Evolutionary conservation across 2,888 invertebrate genomes (phyloP), one percentile per base, ranked within the genome.

Genomic region (Leptinotarsa haldemani): DNA sequence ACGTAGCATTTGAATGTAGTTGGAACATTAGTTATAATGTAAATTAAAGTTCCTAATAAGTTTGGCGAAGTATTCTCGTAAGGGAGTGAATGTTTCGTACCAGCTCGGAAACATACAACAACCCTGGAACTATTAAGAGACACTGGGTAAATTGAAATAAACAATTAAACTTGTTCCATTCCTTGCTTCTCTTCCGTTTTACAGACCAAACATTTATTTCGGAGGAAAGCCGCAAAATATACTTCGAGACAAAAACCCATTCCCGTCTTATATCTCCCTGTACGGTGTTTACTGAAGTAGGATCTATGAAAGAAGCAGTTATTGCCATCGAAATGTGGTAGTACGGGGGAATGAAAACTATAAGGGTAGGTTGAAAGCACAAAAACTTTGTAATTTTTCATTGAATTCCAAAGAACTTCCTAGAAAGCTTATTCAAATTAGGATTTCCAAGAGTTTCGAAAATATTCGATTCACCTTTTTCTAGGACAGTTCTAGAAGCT

Each of bases 11-110:
- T 61, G 61, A 61, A 61, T 61, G 61, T 66, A 70, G 53, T 69
- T 72, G 69, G 61, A 67, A 75, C 69, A 72, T 72, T 72, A 72
- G 81, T 82, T 82, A 83, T 82, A 82, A 83, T 83, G 83, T 82
- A 83, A 83, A 83, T 83, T 83, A 83, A 83, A 83, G 83, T 83
- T 81, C 75, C 82, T 81, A 81, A 82, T 83, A 83, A 83, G 82
- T 83, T 83, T 78, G 76, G 78, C 79, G 77, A 83, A 83, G 83
- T 83, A 83, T 83, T 82, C 83, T 81, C 82, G 82, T 80, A 82
- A 82, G 82, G 79, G 80, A 81, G 81, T 79, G 82, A 82, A 83
- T 82, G 83, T 82, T 81, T 82, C 82, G 80, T 79, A 79, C 77
- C 78, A 77, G 78, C 76, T 78, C 77, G 74, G 80, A 81, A 82